Evolutionary conservation across 2,888 invertebrate species (phyloP), one percentile per base, ranked within the genome.

Genomic region (Melolontha melolontha): DNA sequence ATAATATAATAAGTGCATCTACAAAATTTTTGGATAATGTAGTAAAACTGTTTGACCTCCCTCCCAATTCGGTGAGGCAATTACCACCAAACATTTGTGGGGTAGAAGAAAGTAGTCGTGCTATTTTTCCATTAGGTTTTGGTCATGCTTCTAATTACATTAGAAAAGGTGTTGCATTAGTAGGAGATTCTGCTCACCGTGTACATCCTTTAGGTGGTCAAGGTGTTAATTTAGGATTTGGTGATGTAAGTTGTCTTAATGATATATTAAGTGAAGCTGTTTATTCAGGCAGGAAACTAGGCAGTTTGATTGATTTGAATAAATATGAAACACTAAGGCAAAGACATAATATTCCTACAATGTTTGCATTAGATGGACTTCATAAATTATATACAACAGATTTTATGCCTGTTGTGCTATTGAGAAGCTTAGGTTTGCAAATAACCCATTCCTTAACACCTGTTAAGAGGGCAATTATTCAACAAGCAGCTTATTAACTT

Each of bases 191-290:
- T 47, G 92, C 95, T 0, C 93, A 98, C 84, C 87, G 96, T 73
- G 89, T 98, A 16, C 98, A 99, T 84, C 98, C 98, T 0, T 82
- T 99, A 73, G 98, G 98, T 41, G 98, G 98, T 0, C 98, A 98
- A 84, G 99, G 99, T 6, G 96, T 98, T 0, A 99, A 99, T 85
- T 86, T 99, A 50, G 99, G 99, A 1, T 97, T 98, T 81, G 95
- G 96, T 6, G 99, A 99, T 84, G 91, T 97, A 0, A 84, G 86
- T 34, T 88, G 89, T 72, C 85, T 99, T n/a, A 88, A 90, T 0
- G 84, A 90, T 54, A 80, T 90, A 11, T 83, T 99, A 12, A 87
- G 91, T 0, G 87, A 92, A 17, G 90, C 92, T 0, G 85, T 90
- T 0, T 89, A 90, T 77, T 85, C 88, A 67, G 98, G 98, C 1